A percentile compares a stretch with the other conserved stretches of the same genome.
Evolutionary conservation across 2,113 vertebrate species (phyloP).

Genomic region (Synodontis membranacea): DNA sequence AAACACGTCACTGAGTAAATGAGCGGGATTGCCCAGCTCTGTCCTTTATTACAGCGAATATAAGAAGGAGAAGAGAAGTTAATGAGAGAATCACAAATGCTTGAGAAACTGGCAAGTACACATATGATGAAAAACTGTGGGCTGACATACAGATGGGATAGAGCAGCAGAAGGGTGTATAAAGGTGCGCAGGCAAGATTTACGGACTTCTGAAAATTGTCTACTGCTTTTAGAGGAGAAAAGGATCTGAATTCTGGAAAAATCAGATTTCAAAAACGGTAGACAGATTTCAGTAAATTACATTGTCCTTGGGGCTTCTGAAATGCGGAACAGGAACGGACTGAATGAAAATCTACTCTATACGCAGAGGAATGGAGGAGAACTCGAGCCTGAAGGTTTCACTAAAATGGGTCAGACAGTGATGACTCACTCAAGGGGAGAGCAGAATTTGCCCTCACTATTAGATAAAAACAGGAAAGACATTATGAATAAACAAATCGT

Average conservation of each 20-base stretch:
- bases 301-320: neutral
- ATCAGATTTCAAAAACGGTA: neutral
- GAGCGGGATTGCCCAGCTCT: slow-evolving; percentile 24
- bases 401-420: slow-evolving; percentile 28
- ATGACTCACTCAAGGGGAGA: slow-evolving; percentile 2
- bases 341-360: slow-evolving; percentile 5
- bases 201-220: neutral
- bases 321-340: neutral
- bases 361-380: neutral
- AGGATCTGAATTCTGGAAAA: neutral
- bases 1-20: slow-evolving; percentile 28
- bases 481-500: slow-evolving; percentile 5
- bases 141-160: slow-evolving; percentile 4
- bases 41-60: slow-evolving; percentile 33
- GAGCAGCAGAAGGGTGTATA: neutral
- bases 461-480: neutral
- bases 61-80: slow-evolving; percentile 5
- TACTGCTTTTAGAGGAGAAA: neutral
- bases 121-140: neutral
- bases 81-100: slow-evolving; percentile 25
- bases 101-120: neutral
- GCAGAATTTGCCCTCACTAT: neutral
- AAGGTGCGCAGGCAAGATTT: slow-evolving; percentile 6
- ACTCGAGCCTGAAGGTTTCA: slow-evolving; percentile 5
- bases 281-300: neutral